phyloP scores from a whole-genome alignment of 2,797 vertebrate genomes.

The Sebastes cheni region DNA sequence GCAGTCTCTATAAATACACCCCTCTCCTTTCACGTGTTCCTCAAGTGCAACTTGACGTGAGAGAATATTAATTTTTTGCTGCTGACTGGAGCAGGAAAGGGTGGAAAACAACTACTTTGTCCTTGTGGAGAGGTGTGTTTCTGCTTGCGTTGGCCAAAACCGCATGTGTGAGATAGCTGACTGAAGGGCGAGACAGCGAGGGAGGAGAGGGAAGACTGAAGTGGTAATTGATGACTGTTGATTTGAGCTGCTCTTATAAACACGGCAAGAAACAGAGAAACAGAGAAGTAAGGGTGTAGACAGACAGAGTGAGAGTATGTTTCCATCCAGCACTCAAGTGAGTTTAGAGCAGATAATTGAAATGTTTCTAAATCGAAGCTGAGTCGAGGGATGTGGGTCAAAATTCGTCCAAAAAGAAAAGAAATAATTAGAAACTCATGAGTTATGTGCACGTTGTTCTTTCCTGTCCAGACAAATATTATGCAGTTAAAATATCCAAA shows the following conservation, averaged over 20 bases:
- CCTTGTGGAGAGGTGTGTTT: slow-evolving; percentile 71
- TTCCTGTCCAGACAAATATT: not conserved
- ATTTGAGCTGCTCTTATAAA: slow-evolving; percentile 44
- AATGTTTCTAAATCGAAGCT: not conserved
- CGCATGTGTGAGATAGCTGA: slow-evolving; percentile 25
- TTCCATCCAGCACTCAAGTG: slow-evolving; percentile 18
- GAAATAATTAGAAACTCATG: not conserved
- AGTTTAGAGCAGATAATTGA: slow-evolving; percentile 3
- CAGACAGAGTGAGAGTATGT: not conserved
- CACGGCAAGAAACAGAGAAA: slow-evolving; percentile 12
- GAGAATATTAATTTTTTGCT: slow-evolving; percentile 65
- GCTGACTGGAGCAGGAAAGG: slow-evolving; percentile 62
- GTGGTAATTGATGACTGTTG: slow-evolving; percentile 62
- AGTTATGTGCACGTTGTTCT: no score
- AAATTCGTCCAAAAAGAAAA: not conserved
- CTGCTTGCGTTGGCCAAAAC: slow-evolving; percentile 73
- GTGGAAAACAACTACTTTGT: slow-evolving; percentile 70
- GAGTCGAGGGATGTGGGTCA: not conserved
- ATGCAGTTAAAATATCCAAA: not conserved
- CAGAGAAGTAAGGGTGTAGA: not conserved
- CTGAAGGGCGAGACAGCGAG: slow-evolving; percentile 34
- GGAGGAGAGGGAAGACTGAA: slow-evolving; percentile 33
- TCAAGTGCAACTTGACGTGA: slow-evolving; percentile 56
- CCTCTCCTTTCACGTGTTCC: slow-evolving; percentile 49
- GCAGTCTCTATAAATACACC: slow-evolving; percentile 55